A percentile compares a stretch with the other conserved stretches of the same genome.
Conservation (phyloP, 2,113 vertebrate species). For the Aphelocoma coerulescens region DNA sequence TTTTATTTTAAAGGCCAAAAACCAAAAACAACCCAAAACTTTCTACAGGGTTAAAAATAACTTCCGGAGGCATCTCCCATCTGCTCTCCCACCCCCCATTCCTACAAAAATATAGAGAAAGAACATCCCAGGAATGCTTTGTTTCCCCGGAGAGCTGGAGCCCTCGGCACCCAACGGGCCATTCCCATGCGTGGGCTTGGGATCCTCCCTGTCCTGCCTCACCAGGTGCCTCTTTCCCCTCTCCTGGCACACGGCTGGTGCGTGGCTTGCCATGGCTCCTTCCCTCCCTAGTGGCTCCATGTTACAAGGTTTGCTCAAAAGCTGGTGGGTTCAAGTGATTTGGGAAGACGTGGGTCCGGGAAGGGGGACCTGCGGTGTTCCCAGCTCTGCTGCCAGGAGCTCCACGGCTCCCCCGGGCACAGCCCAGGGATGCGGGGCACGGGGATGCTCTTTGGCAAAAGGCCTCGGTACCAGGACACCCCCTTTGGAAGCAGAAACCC, state of each 20-base stretch:
- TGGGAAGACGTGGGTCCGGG: neutral
- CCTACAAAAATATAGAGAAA: slow-evolving; percentile 63
- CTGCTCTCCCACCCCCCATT: neutral
- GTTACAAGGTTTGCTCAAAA: neutral
- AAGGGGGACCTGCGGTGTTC: accelerated
- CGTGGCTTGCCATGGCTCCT: accelerated
- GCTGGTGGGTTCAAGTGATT: neutral
- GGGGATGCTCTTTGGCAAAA: neutral
- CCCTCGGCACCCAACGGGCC: neutral
- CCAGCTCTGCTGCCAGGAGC: neutral
- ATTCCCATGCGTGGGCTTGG: neutral
- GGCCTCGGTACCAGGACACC: neutral
- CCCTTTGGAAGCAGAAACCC: neutral
- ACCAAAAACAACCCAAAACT: neutral
- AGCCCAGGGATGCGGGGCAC: neutral
- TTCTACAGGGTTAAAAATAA: slow-evolving; percentile 28
- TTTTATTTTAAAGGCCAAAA: slow-evolving; percentile 61
- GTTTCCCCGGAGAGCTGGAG: neutral
- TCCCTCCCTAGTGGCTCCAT: accelerated
- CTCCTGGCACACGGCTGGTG: neutral
- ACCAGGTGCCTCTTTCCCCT: neutral
- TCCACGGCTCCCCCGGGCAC: accelerated
- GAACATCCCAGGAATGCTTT: slow-evolving; percentile 14
- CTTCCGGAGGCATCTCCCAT: neutral
- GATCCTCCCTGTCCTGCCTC: neutral